Conservation (phyloP, 1,140 invertebrate species). For the Conus ventricosus region DNA sequence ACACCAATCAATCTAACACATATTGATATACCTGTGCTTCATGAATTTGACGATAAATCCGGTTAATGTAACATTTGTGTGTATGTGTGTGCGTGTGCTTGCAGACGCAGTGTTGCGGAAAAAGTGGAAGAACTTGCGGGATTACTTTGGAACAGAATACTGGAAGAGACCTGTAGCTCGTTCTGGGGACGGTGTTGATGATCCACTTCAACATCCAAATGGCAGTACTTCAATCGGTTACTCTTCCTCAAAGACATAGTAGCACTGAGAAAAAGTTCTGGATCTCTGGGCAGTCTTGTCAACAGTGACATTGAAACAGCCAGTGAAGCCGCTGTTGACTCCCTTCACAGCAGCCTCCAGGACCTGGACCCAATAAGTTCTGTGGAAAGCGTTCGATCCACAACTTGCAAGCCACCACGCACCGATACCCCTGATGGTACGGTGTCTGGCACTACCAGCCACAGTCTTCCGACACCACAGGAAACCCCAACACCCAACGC, state of each 20-base stretch:
- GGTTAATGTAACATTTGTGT: too few relatives aligned
- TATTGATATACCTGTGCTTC: too few relatives aligned
- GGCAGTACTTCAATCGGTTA: slow-evolving; percentile 15
- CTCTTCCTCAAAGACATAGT: slow-evolving; percentile 27
- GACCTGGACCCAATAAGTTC: neutral
- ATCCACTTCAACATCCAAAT: slow-evolving; percentile 14
- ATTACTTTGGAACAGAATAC: too few relatives aligned
- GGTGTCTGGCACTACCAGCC: neutral
- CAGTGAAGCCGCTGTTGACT: neutral
- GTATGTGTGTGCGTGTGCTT: too few relatives aligned
- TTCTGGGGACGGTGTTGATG: too few relatives aligned
- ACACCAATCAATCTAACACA: too few relatives aligned
- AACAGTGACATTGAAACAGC: neutral
- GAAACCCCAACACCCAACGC: slow-evolving; percentile 15
- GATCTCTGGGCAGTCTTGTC: slow-evolving; percentile 7
- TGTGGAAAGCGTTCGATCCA: neutral
- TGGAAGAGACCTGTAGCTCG: too few relatives aligned
- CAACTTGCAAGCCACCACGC: neutral
- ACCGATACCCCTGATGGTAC: neutral
- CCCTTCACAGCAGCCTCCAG: neutral
- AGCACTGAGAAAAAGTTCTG: neutral
- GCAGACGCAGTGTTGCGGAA: too few relatives aligned
- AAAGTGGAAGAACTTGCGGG: too few relatives aligned
- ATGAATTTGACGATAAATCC: too few relatives aligned
- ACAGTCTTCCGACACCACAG: slow-evolving; percentile 3